A percentile compares a stretch with the other conserved stretches of the same genome.
These are phyloP conservation scores for Xiphias gladius DNA, from an alignment of 2,113 vertebrate species.

Conservation along the genomic window DNA sequence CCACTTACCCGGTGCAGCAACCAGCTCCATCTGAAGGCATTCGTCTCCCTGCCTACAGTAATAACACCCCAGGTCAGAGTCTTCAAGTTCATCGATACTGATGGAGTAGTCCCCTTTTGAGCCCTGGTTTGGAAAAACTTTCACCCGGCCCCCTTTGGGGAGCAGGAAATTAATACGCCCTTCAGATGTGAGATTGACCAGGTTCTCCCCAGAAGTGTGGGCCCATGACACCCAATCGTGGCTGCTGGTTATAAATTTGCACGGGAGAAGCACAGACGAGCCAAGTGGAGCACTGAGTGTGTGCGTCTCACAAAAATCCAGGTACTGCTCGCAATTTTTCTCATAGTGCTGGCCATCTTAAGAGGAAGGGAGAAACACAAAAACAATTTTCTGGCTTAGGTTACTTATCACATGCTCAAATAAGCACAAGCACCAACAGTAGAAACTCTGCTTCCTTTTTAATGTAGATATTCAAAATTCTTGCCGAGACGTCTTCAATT, in stretches of 20 bases:
- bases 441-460: not conserved
- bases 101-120: constrained; percentile 77
- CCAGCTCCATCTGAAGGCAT: constrained; percentile 62
- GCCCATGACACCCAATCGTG: constrained; percentile 39
- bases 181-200: constrained; percentile 25
- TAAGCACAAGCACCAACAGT: not conserved
- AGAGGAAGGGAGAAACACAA: not conserved
- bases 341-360: constrained; percentile 9
- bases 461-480: not conserved
- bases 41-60: constrained; percentile 33
- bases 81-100: constrained; percentile 60
- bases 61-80: constrained; percentile 73
- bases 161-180: constrained; percentile 48
- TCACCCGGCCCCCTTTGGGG: constrained; percentile 71
- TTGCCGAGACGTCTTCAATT: too few species aligned
- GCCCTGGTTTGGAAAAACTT: constrained; percentile 67
- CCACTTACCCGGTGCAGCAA: constrained; percentile 22
- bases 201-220: not conserved
- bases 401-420: not conserved
- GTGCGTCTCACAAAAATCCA: rapidly evolving
- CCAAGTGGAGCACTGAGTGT: constrained; percentile 22
- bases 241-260: not conserved
- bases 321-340: rapidly evolving
- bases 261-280: constrained; percentile 70
- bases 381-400: not conserved